phyloP scores from a whole-genome alignment of 2,888 invertebrate genomes.

The Diarsia mendica region DNA sequence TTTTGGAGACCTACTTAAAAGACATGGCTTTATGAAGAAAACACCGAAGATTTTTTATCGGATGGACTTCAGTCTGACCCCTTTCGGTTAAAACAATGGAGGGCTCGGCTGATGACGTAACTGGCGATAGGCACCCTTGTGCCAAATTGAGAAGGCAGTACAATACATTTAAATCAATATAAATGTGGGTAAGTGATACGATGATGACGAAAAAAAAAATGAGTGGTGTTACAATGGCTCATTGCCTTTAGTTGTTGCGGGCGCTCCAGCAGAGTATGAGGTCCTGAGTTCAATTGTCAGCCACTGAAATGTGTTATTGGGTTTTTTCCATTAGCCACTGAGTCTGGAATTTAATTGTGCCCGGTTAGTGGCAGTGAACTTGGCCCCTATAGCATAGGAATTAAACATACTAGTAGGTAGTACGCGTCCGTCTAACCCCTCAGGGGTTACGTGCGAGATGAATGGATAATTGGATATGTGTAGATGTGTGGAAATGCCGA shows the following conservation, averaged over 20 bases:
- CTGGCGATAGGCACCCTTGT: background rate
- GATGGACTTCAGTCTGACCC: background rate
- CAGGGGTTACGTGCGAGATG: too few species aligned
- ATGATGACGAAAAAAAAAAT: background rate
- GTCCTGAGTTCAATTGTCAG: background rate
- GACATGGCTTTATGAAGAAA: background rate
- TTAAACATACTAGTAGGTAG: too few species aligned
- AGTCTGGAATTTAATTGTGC: too few species aligned
- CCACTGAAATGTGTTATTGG: too few species aligned
- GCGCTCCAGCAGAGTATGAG: background rate
- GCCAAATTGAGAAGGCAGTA: conserved; percentile 3
- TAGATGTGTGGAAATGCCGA: too few species aligned
- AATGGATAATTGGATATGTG: too few species aligned
- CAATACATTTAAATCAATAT: background rate
- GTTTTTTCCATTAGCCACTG: too few species aligned
- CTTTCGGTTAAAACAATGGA: conserved; percentile 15
- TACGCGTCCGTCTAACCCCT: too few species aligned
- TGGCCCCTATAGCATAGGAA: too few species aligned
- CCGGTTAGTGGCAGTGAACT: too few species aligned
- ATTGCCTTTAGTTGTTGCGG: background rate
- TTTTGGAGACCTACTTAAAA: background rate
- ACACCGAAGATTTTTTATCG: background rate
- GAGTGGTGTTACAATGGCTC: background rate
- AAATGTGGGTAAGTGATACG: background rate
- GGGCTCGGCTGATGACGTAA: background rate